Base-by-base conservation (phyloP, 2,113 vertebrate species). In the Pseudorectes ferrugineus region DNA sequence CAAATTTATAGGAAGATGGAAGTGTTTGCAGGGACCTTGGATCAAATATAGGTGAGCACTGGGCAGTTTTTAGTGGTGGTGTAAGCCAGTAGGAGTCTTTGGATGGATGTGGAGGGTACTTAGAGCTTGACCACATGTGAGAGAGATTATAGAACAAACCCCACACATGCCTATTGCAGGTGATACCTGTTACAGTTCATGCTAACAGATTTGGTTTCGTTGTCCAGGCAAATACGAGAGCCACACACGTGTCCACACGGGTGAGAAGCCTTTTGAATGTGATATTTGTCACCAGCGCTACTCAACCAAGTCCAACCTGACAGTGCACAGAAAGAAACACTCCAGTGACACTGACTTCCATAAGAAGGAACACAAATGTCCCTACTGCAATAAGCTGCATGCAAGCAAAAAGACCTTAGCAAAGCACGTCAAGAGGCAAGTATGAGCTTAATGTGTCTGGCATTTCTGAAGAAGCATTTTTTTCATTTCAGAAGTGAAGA, bases 251-350 rank as follows among this genome's bases (percentile, higher is more conserved):
- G 99, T 99, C 20, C 99, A 99, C 98, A 99, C 99, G 0, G 99
- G 99, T 51, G 99, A 99, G 96, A 99, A 99, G 86, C 99, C 99
- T 18, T 99, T 99, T 97, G 99, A 99, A 94, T 99, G 99, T 97
- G 99, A 99, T 92, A 97, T 99, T 94, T 99, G 99, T 96, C 98
- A 99, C 33, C 99, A 99, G 97, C 98, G 98, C 85, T 99, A 99
- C 97, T 99, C 99, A 26, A 99, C 99, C 21, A 99, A 99, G 97
- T 99, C 99, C 75, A 99, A 99, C 98, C 98, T 99, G 95, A 99
- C 99, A 2, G 99, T 99, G 33, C 99, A 99, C 98, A 99, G 98
- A 93, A 99, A 99, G 97, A 99, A 99, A 77, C 99, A 99, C 92
- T 96, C 97, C 61, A 97, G 94, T n/a, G 98, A 99, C 33, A 97